Evolutionary conservation across 1,140 invertebrate genomes (phyloP), one percentile per base, ranked within the genome.

Genomic region (Phymastichus coffea): DNA sequence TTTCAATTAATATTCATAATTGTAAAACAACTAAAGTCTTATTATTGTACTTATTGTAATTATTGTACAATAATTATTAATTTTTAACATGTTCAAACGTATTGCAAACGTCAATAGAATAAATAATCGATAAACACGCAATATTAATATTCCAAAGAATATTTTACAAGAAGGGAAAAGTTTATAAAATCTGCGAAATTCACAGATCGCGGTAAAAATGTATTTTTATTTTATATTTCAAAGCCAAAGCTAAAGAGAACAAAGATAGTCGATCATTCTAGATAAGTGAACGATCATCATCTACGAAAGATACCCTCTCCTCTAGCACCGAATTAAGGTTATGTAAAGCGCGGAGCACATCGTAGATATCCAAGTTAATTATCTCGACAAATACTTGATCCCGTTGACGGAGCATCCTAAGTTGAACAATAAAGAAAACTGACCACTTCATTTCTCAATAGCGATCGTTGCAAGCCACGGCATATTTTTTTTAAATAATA

Each of bases 271-370:
- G 22, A 57, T 8, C 20, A 57, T n/a, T 28, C 28, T 0, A 47
- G 54, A 57, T 57, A 20, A 26, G 3, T 35, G 23, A 10, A 15
- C 10, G 17, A 3, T 30, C 25, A 46, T 33, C 40, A 46, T 0
- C n/a, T 2, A 19, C 51, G 47, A 19, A 41, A 59, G 57, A 59
- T 59, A 28, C 47, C 41, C 40, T 59, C 57, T 58, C 26, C 37
- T 30, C 28, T 6, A 44, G 17, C 17, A 9, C 12, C 22, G 22
- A 59, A 46, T 52, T 52, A 59, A 59, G 57, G 57, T 59, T 59
- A 59, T 59, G 57, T 59, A 59, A 59, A 59, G 48, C 3, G 12
- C 15, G n/a, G n/a, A n/a, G n/a, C n/a, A n/a, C n/a, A n/a, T n/a
- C n/a, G n/a, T n/a, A 52, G 37, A 35, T 51, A 49, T 26, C 30